Conservation (phyloP, 2,888 invertebrate species). For the Scaptomyza parva region DNA sequence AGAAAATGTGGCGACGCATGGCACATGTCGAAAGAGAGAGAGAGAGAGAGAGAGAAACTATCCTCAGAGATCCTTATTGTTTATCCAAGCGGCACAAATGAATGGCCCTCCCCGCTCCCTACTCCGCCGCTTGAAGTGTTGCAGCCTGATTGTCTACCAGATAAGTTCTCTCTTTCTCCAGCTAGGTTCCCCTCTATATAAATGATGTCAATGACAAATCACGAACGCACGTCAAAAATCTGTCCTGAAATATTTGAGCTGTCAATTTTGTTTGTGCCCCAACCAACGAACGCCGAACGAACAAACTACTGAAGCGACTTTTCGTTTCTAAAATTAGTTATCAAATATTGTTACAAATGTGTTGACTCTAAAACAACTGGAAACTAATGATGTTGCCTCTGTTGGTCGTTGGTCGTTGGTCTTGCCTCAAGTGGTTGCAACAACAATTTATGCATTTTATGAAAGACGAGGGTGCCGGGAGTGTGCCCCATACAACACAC, state of each 20-base stretch:
- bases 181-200: slow-evolving; percentile 36
- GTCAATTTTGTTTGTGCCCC: slow-evolving; percentile 67
- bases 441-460: slow-evolving; percentile 68
- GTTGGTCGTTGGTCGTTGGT: background rate
- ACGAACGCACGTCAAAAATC: slow-evolving; percentile 83
- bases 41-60: slow-evolving; percentile 3
- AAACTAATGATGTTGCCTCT: slow-evolving; percentile 47
- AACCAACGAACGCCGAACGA: background rate
- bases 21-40: slow-evolving; percentile 44
- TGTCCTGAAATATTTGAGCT: slow-evolving; percentile 82
- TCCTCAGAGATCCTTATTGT: slow-evolving; percentile 45
- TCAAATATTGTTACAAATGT: slow-evolving; percentile 83
- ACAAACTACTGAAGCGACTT: slow-evolving; percentile 31
- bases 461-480: slow-evolving; percentile 71
- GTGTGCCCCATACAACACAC: too few species aligned
- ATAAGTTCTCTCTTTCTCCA: background rate
- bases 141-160: slow-evolving; percentile 74
- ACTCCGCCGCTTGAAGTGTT: slow-evolving; percentile 44
- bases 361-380: slow-evolving; percentile 83
- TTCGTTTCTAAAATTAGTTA: slow-evolving; percentile 82
- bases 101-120: slow-evolving; percentile 50
- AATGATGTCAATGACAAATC: slow-evolving; percentile 84
- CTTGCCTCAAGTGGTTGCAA: slow-evolving; percentile 61
- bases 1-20: slow-evolving; percentile 82
- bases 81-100: slow-evolving; percentile 78